Evolutionary conservation across 2,888 invertebrate species (phyloP).

Genomic region (Sabatieria punctata): DNA sequence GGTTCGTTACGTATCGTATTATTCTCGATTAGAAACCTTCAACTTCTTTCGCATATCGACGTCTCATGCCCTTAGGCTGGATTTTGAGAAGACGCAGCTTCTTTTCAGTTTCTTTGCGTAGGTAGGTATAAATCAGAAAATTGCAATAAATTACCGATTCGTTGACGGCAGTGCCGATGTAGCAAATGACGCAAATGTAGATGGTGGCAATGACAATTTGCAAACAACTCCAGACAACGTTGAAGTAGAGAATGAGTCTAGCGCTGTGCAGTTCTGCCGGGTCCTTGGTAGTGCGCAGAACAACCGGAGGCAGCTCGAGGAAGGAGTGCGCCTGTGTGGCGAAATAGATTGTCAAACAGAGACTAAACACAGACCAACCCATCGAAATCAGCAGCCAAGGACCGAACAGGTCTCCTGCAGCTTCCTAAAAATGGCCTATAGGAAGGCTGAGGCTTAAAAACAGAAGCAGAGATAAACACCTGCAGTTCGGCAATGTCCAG

Average conservation of each 20-base stretch:
- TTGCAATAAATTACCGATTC: conserved; percentile 1
- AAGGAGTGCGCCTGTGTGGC: not conserved
- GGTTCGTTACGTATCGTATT: too few relatives aligned
- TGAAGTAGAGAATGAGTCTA: not conserved
- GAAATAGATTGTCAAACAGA: conserved; percentile 8
- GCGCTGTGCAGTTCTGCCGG: not conserved
- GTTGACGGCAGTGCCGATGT: not conserved
- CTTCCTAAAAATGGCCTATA: not conserved
- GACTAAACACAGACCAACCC: conserved; percentile 3
- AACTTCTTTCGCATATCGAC: too few relatives aligned
- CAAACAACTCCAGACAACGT: conserved; percentile 1
- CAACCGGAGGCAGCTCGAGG: not conserved
- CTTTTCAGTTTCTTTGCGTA: too few relatives aligned
- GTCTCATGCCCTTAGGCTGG: too few relatives aligned
- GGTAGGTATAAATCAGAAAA: too few relatives aligned
- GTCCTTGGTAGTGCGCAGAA: too few relatives aligned
- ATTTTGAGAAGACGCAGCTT: too few relatives aligned
- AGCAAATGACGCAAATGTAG: not conserved
- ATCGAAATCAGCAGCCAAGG: conserved; percentile 3
- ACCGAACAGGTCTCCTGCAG: conserved; percentile 2
- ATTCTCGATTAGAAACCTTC: too few relatives aligned
- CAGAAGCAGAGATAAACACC: not conserved
- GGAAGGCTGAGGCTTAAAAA: not conserved
- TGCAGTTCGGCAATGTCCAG: not conserved
- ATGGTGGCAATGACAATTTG: not conserved